Base-by-base conservation (phyloP, 2,888 invertebrate genomes). In the Allophyes oxyacanthae region DNA sequence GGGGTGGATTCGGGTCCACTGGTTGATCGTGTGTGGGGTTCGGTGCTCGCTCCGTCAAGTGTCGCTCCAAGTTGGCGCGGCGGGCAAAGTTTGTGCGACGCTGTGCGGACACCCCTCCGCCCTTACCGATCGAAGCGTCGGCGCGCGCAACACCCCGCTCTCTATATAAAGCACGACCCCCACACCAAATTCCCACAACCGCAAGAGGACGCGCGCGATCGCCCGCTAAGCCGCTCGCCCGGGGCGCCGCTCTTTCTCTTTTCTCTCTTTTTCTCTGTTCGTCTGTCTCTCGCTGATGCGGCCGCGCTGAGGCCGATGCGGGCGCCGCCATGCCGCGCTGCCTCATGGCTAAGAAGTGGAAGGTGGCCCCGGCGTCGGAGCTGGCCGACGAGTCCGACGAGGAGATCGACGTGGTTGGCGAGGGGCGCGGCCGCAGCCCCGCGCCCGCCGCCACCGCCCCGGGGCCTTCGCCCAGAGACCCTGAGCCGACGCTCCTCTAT, bases 341-440 rank as follows among this genome's bases (percentile, higher is more conserved):
- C 95, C 96, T 98, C 93, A 98, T 98, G 98, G 98, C 98, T 86
- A 98, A 98, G 95, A 98, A 98, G 95, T 98, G 98, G 97, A 98
- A 98, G 96, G 97, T 96, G 90, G 91, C 87, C 86, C 88, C 88
- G 86, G 89, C 85, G 88, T 90, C 88, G 89, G 95, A 89, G 91
- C 95, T 94, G 86, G 95, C 95, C 76, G 96, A 96, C 78, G 92
- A 93, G 95, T 91, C 92, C 69, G 93, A 96, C 77, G 97, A 97
- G 93, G 97, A 97, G 94, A 97, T 97, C 94, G 97, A 97, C 95
- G 97, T 97, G 86, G 97, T 97, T 78, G 97, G 97, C 72, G 97
- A 97, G 86, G 97, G 97, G 90, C 92, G 93, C 89, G 92, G 91
- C 87, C 88, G 90, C 78, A 94, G 94, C 88, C 92, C 92, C 78